Evolutionary conservation across 2,113 vertebrate species (phyloP).

Genomic region (Thunnus maccoyii): DNA sequence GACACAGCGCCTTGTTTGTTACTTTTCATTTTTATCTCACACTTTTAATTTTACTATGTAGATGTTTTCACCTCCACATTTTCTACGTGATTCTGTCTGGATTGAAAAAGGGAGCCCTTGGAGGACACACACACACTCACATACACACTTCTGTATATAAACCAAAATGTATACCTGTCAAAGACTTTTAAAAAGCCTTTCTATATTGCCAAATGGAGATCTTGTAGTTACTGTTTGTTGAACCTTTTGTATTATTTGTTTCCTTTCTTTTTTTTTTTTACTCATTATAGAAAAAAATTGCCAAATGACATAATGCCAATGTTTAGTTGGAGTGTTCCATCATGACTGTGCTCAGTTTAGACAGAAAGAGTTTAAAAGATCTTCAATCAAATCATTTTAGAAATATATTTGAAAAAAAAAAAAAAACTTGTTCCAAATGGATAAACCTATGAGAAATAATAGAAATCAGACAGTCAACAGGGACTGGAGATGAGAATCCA

Average conservation of each 20-base stretch:
- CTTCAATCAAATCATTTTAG: slow-evolving; percentile 35
- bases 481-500: background rate
- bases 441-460: background rate
- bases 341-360: slow-evolving; percentile 26
- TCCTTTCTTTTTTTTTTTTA: slow-evolving; percentile 46
- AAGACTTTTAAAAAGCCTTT: slow-evolving; percentile 72
- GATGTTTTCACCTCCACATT: slow-evolving; percentile 60
- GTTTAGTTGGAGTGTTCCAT: slow-evolving; percentile 61
- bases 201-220: slow-evolving; percentile 83
- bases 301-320: slow-evolving; percentile 82
- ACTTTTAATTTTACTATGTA: slow-evolving; percentile 52
- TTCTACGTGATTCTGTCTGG: slow-evolving; percentile 71
- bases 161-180: slow-evolving; percentile 73
- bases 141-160: slow-evolving; percentile 71
- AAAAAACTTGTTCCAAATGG: slow-evolving; percentile 7
- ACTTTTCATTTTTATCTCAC: slow-evolving; percentile 57
- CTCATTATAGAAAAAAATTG: slow-evolving; percentile 50
- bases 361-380: slow-evolving; percentile 5
- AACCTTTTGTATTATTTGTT: slow-evolving; percentile 70
- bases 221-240: slow-evolving; percentile 67
- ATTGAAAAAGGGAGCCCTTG: slow-evolving; percentile 79
- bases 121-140: slow-evolving; percentile 32
- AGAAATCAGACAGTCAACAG: background rate
- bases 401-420: slow-evolving; percentile 28
- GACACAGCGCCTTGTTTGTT: slow-evolving; percentile 53